A percentile compares a stretch with the other conserved stretches of the same genome.
These are phyloP conservation scores for Drosophila engyochracea DNA, from an alignment of 2,888 invertebrate genomes.

Conservation along the genomic window DNA sequence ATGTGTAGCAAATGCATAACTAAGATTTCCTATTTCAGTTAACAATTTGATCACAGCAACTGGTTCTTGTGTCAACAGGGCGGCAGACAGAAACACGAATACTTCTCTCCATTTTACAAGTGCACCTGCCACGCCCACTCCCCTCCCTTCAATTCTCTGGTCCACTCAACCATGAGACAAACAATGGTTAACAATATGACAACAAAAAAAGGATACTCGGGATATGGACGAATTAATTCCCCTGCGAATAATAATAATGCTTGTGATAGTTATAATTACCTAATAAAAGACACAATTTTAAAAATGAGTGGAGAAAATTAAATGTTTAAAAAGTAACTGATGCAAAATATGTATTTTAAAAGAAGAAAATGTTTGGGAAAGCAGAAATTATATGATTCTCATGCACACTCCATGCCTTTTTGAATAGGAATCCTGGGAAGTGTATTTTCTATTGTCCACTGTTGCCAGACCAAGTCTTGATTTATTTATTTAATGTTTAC, in stretches of 20 bases:
- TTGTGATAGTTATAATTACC: background rate
- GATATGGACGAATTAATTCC: background rate
- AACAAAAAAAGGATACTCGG: slow-evolving; percentile 20
- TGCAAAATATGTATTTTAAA: background rate
- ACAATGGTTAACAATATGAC: slow-evolving; percentile 71
- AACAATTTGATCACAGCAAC: slow-evolving; percentile 75
- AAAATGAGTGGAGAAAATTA: background rate
- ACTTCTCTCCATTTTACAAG: slow-evolving; percentile 41
- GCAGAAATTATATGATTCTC: no score
- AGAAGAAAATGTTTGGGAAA: background rate
- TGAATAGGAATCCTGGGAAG: background rate
- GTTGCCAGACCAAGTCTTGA: background rate
- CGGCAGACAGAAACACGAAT: slow-evolving; percentile 29
- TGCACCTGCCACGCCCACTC: slow-evolving; percentile 7
- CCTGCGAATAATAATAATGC: background rate
- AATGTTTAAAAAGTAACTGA: background rate
- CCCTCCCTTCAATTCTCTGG: slow-evolving; percentile 11
- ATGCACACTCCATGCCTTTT: no score
- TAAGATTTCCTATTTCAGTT: slow-evolving; percentile 80
- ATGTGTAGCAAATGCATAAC: slow-evolving; percentile 67
- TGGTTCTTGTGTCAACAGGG: slow-evolving; percentile 68
- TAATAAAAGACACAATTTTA: background rate
- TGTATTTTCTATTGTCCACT: background rate
- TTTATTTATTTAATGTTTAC: background rate
- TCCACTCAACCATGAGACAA: slow-evolving; percentile 63